phyloP scores from a whole-genome alignment of 1,140 invertebrate species.

The Galendromus occidentalis region DNA sequence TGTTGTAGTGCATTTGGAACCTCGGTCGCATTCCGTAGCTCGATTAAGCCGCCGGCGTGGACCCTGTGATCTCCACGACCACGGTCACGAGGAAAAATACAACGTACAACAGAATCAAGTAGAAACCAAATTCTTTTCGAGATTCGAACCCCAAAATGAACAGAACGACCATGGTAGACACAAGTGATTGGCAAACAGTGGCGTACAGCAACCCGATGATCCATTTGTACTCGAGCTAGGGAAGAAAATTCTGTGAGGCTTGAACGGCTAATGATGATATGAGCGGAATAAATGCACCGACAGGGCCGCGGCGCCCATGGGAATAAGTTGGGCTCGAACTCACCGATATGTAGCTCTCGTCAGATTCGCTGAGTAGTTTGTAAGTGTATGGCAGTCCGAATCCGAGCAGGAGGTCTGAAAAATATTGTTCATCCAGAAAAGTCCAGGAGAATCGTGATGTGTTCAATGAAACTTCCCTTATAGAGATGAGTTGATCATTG shows the following conservation, averaged over 20 bases:
- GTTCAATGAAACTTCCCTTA: conserved; percentile 10
- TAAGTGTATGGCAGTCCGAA: conserved; percentile 37
- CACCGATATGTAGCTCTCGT: too few relatives aligned
- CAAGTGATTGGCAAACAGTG: conserved; percentile 28
- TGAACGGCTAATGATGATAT: neutral
- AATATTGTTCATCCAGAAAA: conserved; percentile 3
- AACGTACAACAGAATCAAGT: conserved; percentile 28
- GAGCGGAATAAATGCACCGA: neutral
- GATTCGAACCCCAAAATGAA: conserved; percentile 26
- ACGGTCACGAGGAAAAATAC: conserved; percentile 29
- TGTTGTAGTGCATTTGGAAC: too few relatives aligned
- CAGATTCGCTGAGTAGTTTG: conserved; percentile 26
- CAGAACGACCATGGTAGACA: conserved; percentile 27
- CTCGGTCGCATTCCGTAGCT: too few relatives aligned
- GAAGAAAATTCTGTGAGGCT: conserved; percentile 13
- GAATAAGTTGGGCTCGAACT: neutral
- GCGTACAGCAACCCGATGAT: conserved; percentile 28
- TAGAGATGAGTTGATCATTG: neutral
- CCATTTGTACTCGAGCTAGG: conserved; percentile 27
- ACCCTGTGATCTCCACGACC: conserved; percentile 25
- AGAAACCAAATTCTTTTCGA: conserved; percentile 27
- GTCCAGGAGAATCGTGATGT: neutral
- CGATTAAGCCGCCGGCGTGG: too few relatives aligned
- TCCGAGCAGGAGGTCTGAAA: conserved; percentile 33
- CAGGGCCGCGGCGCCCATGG: neutral